phyloP scores from a whole-genome alignment of 2,797 vertebrate species.

The Syndactyla subalaris region DNA sequence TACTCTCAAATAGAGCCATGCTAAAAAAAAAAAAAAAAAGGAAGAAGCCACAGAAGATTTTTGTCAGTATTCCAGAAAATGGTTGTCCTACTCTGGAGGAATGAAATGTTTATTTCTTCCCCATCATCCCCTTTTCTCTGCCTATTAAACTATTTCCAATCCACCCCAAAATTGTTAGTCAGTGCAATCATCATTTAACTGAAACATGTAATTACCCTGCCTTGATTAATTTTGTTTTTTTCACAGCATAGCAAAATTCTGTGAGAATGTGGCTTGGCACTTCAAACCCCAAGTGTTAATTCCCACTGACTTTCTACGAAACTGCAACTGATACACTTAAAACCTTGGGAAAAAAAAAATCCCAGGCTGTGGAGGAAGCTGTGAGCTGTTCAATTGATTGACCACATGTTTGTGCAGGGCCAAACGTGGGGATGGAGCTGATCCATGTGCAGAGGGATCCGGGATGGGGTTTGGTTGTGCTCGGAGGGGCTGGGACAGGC shows the following conservation, averaged over 20 bases:
- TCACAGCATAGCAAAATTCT: neutral
- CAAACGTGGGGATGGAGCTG: fast-evolving
- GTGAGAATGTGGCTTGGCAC: neutral
- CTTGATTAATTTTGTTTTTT: neutral
- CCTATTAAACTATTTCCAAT: neutral
- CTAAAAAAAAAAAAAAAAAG: neutral
- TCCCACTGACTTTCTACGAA: neutral
- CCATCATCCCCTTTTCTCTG: neutral
- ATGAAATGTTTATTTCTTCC: neutral
- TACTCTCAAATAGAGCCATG: neutral
- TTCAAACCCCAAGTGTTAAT: neutral
- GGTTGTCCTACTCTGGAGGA: neutral
- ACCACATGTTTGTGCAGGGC: fast-evolving
- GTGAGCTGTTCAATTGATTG: neutral
- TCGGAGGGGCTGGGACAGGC: too few relatives aligned
- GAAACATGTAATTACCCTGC: neutral
- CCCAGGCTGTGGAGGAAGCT: neutral
- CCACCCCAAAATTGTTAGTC: neutral
- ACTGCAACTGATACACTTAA: neutral
- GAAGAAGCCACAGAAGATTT: fast-evolving
- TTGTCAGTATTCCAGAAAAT: neutral
- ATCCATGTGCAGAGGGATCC: fast-evolving
- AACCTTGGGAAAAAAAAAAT: neutral
- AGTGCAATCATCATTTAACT: fast-evolving
- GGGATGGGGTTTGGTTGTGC: neutral